A percentile compares a stretch with the other conserved stretches of the same genome.
phyloP scores from a whole-genome alignment of 2,888 invertebrate genomes.

The Muscina levida region DNA sequence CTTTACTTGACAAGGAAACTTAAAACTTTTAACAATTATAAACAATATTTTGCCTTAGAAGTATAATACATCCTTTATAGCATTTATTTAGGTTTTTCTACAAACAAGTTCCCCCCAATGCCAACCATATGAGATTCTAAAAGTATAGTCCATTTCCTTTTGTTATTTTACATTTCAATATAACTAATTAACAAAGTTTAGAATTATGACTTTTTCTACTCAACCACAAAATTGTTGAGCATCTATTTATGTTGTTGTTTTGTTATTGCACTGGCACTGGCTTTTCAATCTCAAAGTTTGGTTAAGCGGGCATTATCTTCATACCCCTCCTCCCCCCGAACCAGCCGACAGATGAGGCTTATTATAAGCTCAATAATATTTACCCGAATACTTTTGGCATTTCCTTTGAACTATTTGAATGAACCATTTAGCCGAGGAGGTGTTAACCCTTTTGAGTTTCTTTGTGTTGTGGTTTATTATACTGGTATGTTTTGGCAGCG shows the following conservation, averaged over 20 bases:
- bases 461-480: constrained; percentile 15
- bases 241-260: not conserved
- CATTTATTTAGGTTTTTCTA: too few relatives aligned
- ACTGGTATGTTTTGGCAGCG: constrained; percentile 6
- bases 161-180: constrained; percentile 22
- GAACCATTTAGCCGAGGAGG: constrained; percentile 31
- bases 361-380: constrained; percentile 52
- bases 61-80: not conserved
- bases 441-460: constrained; percentile 39
- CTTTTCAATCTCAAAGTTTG: too few relatives aligned
- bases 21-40: constrained; percentile 3
- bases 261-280: not conserved
- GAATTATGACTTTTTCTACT: constrained; percentile 28
- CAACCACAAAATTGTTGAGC: constrained; percentile 1
- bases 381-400: constrained; percentile 34
- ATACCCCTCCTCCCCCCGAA: too few relatives aligned
- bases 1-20: not conserved
- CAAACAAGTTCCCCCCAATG: too few relatives aligned
- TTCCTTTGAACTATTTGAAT: not conserved
- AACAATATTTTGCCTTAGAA: not conserved
- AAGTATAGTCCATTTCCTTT: not conserved
- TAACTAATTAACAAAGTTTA: constrained; percentile 56
- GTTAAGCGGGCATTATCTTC: too few relatives aligned
- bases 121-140: too few relatives aligned
- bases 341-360: not conserved